These are phyloP conservation scores for Ctenoplectra terminalis DNA, from an alignment of 1,140 invertebrate species.

Conservation along the genomic window DNA sequence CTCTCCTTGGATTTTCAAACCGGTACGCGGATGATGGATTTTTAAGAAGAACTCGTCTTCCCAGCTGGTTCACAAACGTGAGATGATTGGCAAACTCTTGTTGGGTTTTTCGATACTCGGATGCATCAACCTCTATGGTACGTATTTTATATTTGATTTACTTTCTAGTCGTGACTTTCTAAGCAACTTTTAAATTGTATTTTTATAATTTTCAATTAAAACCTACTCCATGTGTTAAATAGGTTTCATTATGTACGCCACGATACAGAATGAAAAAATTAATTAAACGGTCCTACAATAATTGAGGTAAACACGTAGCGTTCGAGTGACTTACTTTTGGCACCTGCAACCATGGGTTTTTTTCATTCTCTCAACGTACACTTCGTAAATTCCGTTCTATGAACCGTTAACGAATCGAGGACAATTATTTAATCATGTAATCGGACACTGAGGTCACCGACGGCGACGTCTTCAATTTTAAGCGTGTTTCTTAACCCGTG, in stretches of 20 bases:
- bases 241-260: not conserved
- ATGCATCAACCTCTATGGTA: conserved; percentile 76
- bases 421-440: conserved; percentile 58
- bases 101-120: conserved; percentile 76
- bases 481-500: conserved; percentile 11
- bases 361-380: conserved; percentile 1
- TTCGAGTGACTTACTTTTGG: conserved; percentile 11
- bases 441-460: conserved; percentile 34
- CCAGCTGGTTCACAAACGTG: conserved; percentile 69
- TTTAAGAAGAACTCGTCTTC: conserved; percentile 66
- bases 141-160: conserved; percentile 35
- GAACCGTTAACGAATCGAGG: conserved; percentile 58
- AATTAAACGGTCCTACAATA: not conserved
- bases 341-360: not conserved
- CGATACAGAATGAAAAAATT: not conserved
- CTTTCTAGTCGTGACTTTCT: not conserved
- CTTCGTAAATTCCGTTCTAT: conserved; percentile 10
- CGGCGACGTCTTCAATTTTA: conserved; percentile 44
- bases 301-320: not conserved
- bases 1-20: conserved; percentile 30
- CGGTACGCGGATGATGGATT: conserved; percentile 59
- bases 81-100: conserved; percentile 79
- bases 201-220: not conserved
- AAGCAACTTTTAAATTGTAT: not conserved
- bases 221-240: not conserved